A percentile compares a stretch with the other conserved stretches of the same genome.
Conservation (phyloP, 2,888 invertebrate species). For the Cheilosia vernalis region DNA sequence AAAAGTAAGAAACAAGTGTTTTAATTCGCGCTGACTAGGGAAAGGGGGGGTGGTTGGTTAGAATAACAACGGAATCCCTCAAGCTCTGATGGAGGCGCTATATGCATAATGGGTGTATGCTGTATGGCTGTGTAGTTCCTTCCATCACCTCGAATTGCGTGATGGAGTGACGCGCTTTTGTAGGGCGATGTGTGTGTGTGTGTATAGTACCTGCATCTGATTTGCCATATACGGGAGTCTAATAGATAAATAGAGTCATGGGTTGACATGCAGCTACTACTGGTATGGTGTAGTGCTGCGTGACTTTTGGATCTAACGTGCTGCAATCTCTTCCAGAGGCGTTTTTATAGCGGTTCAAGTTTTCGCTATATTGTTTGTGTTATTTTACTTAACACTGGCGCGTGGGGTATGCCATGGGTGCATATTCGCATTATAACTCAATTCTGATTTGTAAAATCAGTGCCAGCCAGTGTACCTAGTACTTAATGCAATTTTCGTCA, state of each 20-base stretch:
- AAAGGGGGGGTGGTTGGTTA: slow-evolving; percentile 20
- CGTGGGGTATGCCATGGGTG: background rate
- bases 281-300: slow-evolving; percentile 14
- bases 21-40: slow-evolving; percentile 6
- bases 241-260: slow-evolving; percentile 36
- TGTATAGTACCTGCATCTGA: slow-evolving; percentile 24
- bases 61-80: slow-evolving; percentile 47
- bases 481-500: background rate
- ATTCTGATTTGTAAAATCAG: slow-evolving; percentile 25
- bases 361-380: slow-evolving; percentile 22
- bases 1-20: no score
- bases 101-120: slow-evolving; percentile 20
- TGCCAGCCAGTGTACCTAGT: background rate
- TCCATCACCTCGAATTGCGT: slow-evolving; percentile 51
- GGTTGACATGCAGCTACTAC: slow-evolving; percentile 39
- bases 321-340: slow-evolving; percentile 10
- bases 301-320: slow-evolving; percentile 20
- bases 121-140: slow-evolving; percentile 48
- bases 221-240: slow-evolving; percentile 42
- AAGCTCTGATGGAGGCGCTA: slow-evolving; percentile 38
- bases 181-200: background rate
- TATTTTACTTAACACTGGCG: background rate
- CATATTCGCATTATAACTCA: slow-evolving; percentile 12
- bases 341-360: slow-evolving; percentile 5
- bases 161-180: slow-evolving; percentile 51